Conservation (phyloP, 1,140 invertebrate species). For the Pseudomyrmex sp. region DNA sequence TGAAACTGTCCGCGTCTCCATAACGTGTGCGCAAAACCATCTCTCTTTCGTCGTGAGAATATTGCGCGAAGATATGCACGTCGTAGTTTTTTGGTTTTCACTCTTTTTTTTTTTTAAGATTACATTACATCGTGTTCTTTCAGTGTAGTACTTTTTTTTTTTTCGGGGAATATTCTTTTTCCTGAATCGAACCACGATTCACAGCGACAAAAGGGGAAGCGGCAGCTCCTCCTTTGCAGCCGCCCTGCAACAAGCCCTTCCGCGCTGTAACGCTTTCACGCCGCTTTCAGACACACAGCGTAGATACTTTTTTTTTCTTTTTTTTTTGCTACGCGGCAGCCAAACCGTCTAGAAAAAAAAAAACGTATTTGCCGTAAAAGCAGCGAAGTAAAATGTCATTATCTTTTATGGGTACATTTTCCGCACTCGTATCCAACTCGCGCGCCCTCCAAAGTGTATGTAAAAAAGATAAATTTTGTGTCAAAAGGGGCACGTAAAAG, state of each 20-base stretch:
- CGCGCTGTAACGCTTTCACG: conserved; percentile 45
- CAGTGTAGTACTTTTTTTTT: not conserved
- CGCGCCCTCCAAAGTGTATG: not conserved
- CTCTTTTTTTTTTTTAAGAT: conserved; percentile 12
- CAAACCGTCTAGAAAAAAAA: conserved; percentile 38
- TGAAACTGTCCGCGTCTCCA: not conserved
- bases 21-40: not conserved
- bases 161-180: not conserved
- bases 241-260: conserved; percentile 5
- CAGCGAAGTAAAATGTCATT: conserved; percentile 54
- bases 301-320: conserved; percentile 2
- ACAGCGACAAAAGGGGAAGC: conserved; percentile 10
- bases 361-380: conserved; percentile 59
- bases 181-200: not conserved
- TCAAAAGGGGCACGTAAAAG: conserved; percentile 31
- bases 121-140: not conserved
- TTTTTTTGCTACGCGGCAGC: conserved; percentile 36
- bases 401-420: conserved; percentile 56
- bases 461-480: conserved; percentile 10
- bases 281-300: conserved; percentile 30
- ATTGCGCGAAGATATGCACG: not conserved
- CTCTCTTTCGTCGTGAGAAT: not conserved
- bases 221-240: conserved; percentile 4
- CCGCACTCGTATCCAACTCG: conserved; percentile 42
- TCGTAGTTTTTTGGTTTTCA: too few species aligned